Conservation (phyloP, 2,888 invertebrate species). For the Lysandra bellargus region DNA sequence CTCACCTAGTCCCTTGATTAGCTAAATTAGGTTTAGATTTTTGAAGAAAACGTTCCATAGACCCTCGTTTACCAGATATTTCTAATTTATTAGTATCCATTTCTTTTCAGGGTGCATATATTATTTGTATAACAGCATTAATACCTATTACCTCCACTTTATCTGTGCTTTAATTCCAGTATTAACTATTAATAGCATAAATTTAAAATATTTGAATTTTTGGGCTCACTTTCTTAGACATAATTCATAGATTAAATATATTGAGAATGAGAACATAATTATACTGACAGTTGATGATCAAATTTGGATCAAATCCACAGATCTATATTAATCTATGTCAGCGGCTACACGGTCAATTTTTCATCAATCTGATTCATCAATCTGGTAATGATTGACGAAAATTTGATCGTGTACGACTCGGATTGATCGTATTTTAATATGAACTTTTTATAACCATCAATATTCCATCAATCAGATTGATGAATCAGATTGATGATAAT, state of each 20-base stretch:
- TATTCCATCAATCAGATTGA: no score
- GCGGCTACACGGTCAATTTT: no score
- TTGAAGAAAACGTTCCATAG: conserved; percentile 33
- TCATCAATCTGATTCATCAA: no score
- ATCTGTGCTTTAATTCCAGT: neutral
- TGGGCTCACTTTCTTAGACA: neutral
- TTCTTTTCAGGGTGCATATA: neutral
- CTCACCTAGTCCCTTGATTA: conserved; percentile 25
- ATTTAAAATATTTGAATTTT: conserved; percentile 1
- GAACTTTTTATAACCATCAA: no score
- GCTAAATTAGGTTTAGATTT: conserved; percentile 26
- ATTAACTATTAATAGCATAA: neutral
- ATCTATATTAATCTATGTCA: no score
- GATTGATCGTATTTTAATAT: no score
- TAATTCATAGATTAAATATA: neutral
- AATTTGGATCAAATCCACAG: no score
- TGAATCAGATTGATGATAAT: no score
- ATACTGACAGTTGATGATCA: no score
- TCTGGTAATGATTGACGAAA: no score
- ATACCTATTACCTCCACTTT: neutral
- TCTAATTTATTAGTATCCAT: conserved; percentile 32
- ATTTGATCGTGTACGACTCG: no score
- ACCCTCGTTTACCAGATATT: conserved; percentile 32
- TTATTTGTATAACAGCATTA: neutral
- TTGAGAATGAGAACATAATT: no score